A percentile compares a stretch with the other conserved stretches of the same genome.
Evolutionary conservation across 2,888 invertebrate species (phyloP).

Genomic region (Drosophila borborema): DNA sequence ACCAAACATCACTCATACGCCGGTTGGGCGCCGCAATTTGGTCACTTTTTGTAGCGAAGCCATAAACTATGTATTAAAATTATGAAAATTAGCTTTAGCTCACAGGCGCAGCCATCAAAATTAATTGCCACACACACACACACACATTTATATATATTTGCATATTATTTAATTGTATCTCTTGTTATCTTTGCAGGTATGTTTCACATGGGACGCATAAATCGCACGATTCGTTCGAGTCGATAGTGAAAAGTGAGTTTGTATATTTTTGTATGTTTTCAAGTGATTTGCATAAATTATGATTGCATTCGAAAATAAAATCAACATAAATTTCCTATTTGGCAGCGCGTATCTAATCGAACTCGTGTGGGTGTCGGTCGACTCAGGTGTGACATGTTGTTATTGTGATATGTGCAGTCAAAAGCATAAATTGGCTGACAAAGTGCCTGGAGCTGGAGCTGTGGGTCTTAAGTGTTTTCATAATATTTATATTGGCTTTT

Average conservation of each 20-base stretch:
- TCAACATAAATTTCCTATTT: constrained; percentile 36
- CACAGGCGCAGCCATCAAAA: constrained; percentile 33
- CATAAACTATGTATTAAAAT: constrained; percentile 43
- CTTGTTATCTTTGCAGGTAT: constrained; percentile 71
- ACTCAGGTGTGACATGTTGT: constrained; percentile 49
- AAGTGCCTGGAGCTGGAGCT: neutral
- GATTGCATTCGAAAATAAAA: constrained; percentile 33
- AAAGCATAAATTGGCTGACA: constrained; percentile 24
- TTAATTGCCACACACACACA: constrained; percentile 51
- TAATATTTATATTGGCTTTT: neutral
- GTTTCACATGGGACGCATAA: constrained; percentile 46
- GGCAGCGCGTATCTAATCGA: constrained; percentile 6
- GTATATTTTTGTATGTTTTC: constrained; percentile 67
- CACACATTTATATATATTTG: neutral
- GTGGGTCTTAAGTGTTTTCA: neutral
- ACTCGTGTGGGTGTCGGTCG: constrained; percentile 50
- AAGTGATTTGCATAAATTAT: constrained; percentile 76
- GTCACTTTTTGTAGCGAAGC: constrained; percentile 20
- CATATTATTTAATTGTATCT: constrained; percentile 39
- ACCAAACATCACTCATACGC: constrained; percentile 65
- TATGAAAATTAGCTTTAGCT: constrained; percentile 44
- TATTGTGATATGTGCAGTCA: constrained; percentile 36
- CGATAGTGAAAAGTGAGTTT: constrained; percentile 63
- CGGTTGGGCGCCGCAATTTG: constrained; percentile 45
- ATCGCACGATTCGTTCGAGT: constrained; percentile 47